Conservation (phyloP, 37 sponge, comb jelly and placozoan species). For the Aplysina aerophoba region DNA sequence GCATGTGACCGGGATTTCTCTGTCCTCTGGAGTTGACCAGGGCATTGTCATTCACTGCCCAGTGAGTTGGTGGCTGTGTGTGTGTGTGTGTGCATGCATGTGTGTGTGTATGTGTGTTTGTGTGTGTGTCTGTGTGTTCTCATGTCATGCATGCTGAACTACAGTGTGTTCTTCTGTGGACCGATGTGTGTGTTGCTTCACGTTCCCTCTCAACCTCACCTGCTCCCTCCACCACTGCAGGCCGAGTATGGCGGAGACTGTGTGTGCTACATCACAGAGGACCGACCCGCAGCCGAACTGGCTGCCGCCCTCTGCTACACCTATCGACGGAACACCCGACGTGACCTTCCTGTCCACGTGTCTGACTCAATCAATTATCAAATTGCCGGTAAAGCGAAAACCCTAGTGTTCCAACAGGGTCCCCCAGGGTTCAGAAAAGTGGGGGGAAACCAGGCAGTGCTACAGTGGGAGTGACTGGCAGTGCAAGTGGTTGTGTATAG, state of each 20-base stretch:
- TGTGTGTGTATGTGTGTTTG: not conserved
- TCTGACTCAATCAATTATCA: not conserved
- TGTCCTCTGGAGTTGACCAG: slow-evolving; percentile 54
- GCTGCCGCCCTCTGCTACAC: slow-evolving; percentile 54
- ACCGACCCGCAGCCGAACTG: slow-evolving; percentile 64
- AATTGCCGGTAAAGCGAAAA: slow-evolving; percentile 33
- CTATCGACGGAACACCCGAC: slow-evolving; percentile 46
- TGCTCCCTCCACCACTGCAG: slow-evolving; percentile 17
- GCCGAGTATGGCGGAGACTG: slow-evolving; percentile 58
- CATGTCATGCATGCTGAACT: too few relatives aligned
- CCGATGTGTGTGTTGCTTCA: not conserved
- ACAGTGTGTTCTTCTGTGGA: not conserved
- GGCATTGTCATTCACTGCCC: slow-evolving; percentile 63
- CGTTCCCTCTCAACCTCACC: not conserved
- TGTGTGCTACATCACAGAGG: slow-evolving; percentile 54
- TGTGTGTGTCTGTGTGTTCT: not conserved
- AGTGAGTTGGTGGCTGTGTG: not conserved
- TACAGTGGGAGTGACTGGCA: not conserved
- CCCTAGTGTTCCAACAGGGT: not conserved
- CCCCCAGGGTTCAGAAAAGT: slow-evolving; percentile 10
- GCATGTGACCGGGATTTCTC: slow-evolving; percentile 40
- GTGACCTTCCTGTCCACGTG: slow-evolving; percentile 45
- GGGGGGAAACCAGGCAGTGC: not conserved
- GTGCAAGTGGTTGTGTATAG: not conserved
- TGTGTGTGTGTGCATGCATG: slow-evolving; percentile 9